Evolutionary conservation across 1,140 invertebrate species (phyloP), one percentile per base, ranked within the genome.

Genomic region (Mamestra configurata): DNA sequence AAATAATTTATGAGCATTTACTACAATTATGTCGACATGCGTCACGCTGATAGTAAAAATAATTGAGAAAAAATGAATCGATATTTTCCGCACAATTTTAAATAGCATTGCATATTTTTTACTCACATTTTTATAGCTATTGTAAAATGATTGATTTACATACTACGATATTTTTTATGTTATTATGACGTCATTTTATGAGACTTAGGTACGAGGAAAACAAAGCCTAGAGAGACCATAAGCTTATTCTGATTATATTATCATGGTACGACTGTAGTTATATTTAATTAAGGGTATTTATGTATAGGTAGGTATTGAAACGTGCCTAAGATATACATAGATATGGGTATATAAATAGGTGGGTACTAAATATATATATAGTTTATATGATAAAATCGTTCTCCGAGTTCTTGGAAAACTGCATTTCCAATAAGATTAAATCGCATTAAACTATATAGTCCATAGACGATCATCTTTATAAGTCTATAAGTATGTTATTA

Each of bases 121-220:
- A 24, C 59, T 40, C 4, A 46, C 37, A 22, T 46, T 68, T 68
- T 66, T 66, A 68, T 68, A 46, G 40, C 64, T 46, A 46, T 68
- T 68, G 37, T 49, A 70, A 70, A 70, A 46, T 49, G 40, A 40
- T 75, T 57, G 27, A 75, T 59, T 75, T 75, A 57, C 51, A 59
- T 40, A 20, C 31, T 66, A 24, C 22, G 31, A 13, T 75, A 59
- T 55, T 73, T 43, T 59, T 55, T 55, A 75, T 59, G 18, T 66
- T 40, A 75, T 22, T 49, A 15, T 57, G 51, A 55, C 27, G 55
- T 55, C 1, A 40, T 46, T 59, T 66, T 66, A 66, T 40, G 61
- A 37, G 37, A 22, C 35, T 13, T 20, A 66, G 18, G 61, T 40
- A 55, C 31, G 7, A 61, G 59, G 59, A 37, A 64, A 64, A 64